Base-by-base conservation (phyloP, 2,888 invertebrate genomes). In the Microplitis manilae region DNA sequence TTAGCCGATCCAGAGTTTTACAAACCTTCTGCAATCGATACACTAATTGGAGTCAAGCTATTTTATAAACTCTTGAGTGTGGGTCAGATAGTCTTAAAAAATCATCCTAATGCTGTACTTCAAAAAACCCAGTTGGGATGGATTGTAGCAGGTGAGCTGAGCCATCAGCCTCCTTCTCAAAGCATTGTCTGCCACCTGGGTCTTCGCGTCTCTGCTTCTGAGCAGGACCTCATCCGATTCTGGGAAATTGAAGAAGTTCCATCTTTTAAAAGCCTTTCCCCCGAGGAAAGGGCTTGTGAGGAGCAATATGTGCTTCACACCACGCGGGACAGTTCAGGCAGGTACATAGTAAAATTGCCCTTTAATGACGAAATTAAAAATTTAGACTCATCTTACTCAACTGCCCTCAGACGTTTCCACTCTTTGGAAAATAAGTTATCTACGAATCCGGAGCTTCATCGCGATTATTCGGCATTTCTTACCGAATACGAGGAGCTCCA, bases 401-500 rank as follows among this genome's bases (percentile, higher is more conserved):
- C 59, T 20, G 77, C 75, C n/a, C 59, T 73, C 6, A 78, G 70
- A 62, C 75, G 75, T 40, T 75, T 78, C 9, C 13, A 71, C 7
- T n/a, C 15, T 1, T 6, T 77, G 8, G 30, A 75, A 38, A 41
- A 64, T 7, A 68, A 30, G 17, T 71, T 78, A 6, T 30, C 20
- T 1, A 1, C 4, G 6, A 20, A 78, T 30, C 40, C 17, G 8
- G 62, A 72, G 17, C 15, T 78, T n/a, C 41, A 75, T 15, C 5
- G 61, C n/a, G n/a, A 71, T 68, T 83, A 84, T 40, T 65, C 67
- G 8, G 69, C 73, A 1, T 80, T 83, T 30, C 77, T 83, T 69
- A 9, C 73, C 9, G 83, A 84, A 76, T 83, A 83, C 64, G 17
- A 75, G 5, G 60, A 74, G 5, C 72, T 83, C 1, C 77, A 77